Conservation (phyloP, 1,140 invertebrate species). For the Drosophila ananassae region DNA sequence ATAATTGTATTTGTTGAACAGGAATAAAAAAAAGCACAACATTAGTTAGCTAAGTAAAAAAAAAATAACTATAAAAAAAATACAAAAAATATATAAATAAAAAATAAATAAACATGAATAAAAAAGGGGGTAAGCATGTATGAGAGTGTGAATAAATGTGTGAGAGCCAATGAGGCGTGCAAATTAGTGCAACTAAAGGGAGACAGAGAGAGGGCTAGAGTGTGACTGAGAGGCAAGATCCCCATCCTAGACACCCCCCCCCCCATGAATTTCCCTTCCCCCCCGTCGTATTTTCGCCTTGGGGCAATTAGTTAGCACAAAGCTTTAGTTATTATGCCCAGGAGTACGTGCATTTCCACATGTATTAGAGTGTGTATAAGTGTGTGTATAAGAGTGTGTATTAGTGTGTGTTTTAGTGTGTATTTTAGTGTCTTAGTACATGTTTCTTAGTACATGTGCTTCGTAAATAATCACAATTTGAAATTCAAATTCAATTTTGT, state of each 20-base stretch:
- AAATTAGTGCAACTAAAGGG: conserved; percentile 64
- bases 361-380: conserved; percentile 27
- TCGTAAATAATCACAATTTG: conserved; percentile 69
- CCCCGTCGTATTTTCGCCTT: conserved; percentile 46
- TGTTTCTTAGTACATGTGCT: conserved; percentile 22
- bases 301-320: conserved; percentile 77
- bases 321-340: conserved; percentile 75
- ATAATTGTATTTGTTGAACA: too few relatives aligned
- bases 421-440: too few relatives aligned
- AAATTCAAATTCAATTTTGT: conserved; percentile 74
- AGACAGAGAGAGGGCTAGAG: background rate
- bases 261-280: too few relatives aligned
- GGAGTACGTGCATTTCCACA: conserved; percentile 39
- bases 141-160: conserved; percentile 66
- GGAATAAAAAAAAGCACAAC: too few relatives aligned
- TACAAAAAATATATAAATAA: conserved; percentile 34
- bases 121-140: conserved; percentile 12
- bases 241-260: background rate
- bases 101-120: conserved; percentile 24
- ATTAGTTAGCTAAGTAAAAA: too few relatives aligned
- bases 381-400: background rate
- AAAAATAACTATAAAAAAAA: too few relatives aligned
- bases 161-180: background rate
- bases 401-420: too few relatives aligned
- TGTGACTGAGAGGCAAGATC: too few relatives aligned